Percentiles rank a stretch among this genome's conserved stretches.
Conservation (phyloP, 2,888 invertebrate genomes). For the Yponomeuta plumbellus region DNA sequence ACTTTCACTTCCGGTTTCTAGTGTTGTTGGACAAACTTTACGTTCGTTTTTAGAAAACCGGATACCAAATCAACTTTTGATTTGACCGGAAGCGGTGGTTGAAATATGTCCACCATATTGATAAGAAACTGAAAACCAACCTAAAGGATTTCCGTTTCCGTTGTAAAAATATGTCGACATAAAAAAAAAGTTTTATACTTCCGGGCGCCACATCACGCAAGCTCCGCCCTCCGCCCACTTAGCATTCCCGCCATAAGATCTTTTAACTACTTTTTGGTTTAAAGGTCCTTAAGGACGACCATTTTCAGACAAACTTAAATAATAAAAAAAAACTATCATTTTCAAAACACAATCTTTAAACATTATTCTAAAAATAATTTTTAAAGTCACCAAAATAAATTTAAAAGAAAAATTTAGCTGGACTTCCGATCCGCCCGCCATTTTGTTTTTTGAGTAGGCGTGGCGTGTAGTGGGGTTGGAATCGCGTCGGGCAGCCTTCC, state of each 20-base stretch:
- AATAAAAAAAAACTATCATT: not conserved
- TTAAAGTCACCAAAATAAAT: not conserved
- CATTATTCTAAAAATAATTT: not conserved
- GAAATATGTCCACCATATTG: no score
- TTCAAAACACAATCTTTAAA: not conserved
- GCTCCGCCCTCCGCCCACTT: not conserved
- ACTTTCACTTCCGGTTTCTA: no score
- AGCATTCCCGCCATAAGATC: not conserved
- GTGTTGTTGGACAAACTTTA: no score
- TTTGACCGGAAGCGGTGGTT: no score
- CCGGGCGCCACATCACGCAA: not conserved
- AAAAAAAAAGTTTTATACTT: not conserved
- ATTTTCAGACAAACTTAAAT: not conserved
- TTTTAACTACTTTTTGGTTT: no score
- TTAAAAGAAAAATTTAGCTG: not conserved
- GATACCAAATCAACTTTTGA: no score
- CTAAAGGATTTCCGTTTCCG: not conserved
- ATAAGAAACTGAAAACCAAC: no score
- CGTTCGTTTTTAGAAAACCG: no score
- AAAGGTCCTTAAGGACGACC: not conserved
- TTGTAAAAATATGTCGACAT: not conserved
- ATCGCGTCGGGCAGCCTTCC: slow-evolving; percentile 38
- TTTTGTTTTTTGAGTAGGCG: slow-evolving; percentile 7
- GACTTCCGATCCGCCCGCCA: not conserved
- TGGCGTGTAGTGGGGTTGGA: not conserved